A percentile compares a stretch with the other conserved stretches of the same genome.
phyloP scores from a whole-genome alignment of 1,140 invertebrate genomes.

The Gryllus bimaculatus region DNA sequence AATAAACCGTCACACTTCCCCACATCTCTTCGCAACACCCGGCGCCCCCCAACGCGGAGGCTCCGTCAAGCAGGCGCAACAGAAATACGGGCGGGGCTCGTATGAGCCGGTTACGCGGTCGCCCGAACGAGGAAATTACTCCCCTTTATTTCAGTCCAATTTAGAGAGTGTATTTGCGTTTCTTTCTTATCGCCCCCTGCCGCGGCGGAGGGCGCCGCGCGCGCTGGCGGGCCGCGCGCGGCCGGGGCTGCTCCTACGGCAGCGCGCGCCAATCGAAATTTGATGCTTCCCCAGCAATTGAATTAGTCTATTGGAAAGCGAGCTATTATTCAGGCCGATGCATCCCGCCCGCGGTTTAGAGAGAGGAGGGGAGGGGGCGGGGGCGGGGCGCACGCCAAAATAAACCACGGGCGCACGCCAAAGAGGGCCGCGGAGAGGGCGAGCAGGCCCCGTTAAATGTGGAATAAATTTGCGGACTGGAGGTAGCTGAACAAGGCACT shows the following conservation, averaged over 20 bases:
- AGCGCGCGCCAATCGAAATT: background rate
- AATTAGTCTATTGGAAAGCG: background rate
- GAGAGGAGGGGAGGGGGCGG: background rate
- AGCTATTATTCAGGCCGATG: background rate
- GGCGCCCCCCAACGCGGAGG: too few relatives aligned
- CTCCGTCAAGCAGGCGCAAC: too few relatives aligned
- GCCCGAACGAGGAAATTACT: background rate
- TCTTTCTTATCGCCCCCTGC: background rate
- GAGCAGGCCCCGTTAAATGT: too few relatives aligned
- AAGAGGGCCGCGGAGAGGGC: too few relatives aligned
- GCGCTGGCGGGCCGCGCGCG: too few relatives aligned
- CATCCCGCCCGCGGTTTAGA: background rate
- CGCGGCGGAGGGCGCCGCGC: too few relatives aligned
- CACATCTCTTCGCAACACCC: too few relatives aligned
- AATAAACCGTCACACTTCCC: too few relatives aligned
- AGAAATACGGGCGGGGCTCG: background rate
- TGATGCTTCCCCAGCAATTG: background rate
- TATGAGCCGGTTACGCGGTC: background rate
- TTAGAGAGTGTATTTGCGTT: background rate
- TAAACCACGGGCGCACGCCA: too few relatives aligned
- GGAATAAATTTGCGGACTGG: too few relatives aligned
- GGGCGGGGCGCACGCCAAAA: too few relatives aligned
- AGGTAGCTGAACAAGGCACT: too few relatives aligned
- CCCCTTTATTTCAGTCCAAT: background rate
- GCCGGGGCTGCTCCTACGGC: background rate